Percentiles rank a stretch among this genome's conserved stretches.
phyloP scores from a whole-genome alignment of 2,797 vertebrate genomes.

The Uromys caudimaculatus region DNA sequence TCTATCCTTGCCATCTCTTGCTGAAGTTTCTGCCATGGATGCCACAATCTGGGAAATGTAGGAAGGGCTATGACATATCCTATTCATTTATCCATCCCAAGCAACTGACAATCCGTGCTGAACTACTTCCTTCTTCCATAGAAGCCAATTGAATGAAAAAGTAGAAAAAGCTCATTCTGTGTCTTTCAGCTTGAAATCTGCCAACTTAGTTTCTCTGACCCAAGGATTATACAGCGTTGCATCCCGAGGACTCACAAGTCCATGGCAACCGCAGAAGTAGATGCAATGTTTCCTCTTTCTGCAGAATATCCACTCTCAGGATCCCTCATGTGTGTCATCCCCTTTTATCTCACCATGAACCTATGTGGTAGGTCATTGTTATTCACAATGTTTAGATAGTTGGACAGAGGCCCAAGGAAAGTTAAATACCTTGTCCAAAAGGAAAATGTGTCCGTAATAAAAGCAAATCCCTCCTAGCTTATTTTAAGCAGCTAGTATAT shows the following conservation, averaged over 20 bases:
- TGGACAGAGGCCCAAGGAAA: not conserved
- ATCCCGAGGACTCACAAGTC: not conserved
- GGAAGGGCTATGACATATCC: not conserved
- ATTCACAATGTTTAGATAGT: not conserved
- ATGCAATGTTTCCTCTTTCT: rapidly evolving
- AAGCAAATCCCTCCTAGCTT: not conserved
- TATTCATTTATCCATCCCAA: not conserved
- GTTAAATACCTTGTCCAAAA: not conserved
- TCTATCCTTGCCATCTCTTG: not conserved
- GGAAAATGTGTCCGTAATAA: not conserved
- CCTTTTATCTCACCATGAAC: no score
- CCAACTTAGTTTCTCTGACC: not conserved
- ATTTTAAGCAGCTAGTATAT: not conserved
- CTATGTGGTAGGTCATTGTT: not conserved
- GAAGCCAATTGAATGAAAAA: not conserved
- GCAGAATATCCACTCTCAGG: no score
- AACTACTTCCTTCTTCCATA: not conserved
- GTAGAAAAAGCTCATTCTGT: not conserved
- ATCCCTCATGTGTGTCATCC: not conserved
- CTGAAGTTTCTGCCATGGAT: not conserved
- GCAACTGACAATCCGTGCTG: not conserved
- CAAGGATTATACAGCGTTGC: not conserved
- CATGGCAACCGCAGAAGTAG: not conserved
- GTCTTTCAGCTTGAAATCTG: not conserved
- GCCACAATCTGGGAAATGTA: rapidly evolving